phyloP scores from a whole-genome alignment of 2,113 vertebrate genomes.

The Pluvianellus socialis region DNA sequence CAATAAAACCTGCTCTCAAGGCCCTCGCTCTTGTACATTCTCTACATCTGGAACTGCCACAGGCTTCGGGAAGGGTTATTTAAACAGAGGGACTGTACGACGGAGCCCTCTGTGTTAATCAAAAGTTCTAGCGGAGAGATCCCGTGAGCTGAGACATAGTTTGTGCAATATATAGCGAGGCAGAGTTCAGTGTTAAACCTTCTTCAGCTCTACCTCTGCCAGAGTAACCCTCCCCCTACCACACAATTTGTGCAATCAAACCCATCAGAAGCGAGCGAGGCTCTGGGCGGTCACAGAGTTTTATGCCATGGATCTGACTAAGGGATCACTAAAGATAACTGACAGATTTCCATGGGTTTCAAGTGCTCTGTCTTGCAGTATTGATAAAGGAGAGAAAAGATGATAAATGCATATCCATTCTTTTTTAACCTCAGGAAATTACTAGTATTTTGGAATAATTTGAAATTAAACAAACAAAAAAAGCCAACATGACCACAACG shows the following conservation, averaged over 20 bases:
- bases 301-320: neutral
- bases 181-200: neutral
- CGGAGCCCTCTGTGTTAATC: neutral
- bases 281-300: neutral
- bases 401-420: neutral
- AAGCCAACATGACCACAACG: neutral
- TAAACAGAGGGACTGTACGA: neutral
- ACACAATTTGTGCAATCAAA: neutral
- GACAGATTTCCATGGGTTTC: neutral
- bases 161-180: neutral
- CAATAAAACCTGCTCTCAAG: neutral
- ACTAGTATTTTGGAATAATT: neutral
- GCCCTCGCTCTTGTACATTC: neutral
- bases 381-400: neutral
- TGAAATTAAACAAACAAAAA: neutral
- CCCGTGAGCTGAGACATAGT: neutral
- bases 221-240: neutral
- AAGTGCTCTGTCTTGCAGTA: neutral
- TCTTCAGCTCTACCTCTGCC: neutral
- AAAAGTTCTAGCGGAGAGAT: neutral
- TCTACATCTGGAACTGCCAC: neutral
- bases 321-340: neutral
- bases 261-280: neutral
- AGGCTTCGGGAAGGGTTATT: neutral
- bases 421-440: neutral